These are phyloP conservation scores for Drosophila bocqueti DNA, from an alignment of 1,140 invertebrate genomes.

Conservation along the genomic window DNA sequence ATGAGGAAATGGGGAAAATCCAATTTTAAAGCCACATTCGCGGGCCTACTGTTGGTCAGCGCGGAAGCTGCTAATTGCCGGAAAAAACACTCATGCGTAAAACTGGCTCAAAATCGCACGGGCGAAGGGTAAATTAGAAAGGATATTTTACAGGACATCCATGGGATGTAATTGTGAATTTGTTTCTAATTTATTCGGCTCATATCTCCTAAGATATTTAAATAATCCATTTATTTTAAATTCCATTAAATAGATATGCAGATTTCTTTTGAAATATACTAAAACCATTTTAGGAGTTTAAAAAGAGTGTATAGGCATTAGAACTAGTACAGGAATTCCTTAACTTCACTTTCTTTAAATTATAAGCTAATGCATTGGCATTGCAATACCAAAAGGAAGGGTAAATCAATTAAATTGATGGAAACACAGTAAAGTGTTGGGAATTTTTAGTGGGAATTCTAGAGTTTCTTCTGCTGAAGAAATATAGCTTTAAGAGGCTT, in stretches of 20 bases:
- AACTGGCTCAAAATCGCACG: background rate
- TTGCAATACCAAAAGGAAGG: too few relatives aligned
- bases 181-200: background rate
- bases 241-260: background rate
- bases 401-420: too few relatives aligned
- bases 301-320: too few relatives aligned
- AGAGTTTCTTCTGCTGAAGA: too few relatives aligned
- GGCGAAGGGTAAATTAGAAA: slow-evolving; percentile 6
- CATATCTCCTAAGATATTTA: background rate
- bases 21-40: slow-evolving; percentile 27
- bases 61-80: slow-evolving; percentile 26
- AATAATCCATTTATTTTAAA: background rate
- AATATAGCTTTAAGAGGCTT: too few relatives aligned
- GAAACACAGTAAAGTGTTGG: too few relatives aligned
- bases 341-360: too few relatives aligned
- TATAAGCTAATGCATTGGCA: too few relatives aligned
- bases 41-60: slow-evolving; percentile 7
- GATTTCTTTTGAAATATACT: background rate
- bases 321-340: too few relatives aligned
- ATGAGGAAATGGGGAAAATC: slow-evolving; percentile 26
- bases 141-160: background rate
- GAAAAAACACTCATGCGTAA: slow-evolving; percentile 34
- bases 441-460: too few relatives aligned
- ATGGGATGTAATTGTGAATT: background rate
- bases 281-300: too few relatives aligned